Base-by-base conservation (phyloP, 2,888 invertebrate species). In the Cantharis nigra region DNA sequence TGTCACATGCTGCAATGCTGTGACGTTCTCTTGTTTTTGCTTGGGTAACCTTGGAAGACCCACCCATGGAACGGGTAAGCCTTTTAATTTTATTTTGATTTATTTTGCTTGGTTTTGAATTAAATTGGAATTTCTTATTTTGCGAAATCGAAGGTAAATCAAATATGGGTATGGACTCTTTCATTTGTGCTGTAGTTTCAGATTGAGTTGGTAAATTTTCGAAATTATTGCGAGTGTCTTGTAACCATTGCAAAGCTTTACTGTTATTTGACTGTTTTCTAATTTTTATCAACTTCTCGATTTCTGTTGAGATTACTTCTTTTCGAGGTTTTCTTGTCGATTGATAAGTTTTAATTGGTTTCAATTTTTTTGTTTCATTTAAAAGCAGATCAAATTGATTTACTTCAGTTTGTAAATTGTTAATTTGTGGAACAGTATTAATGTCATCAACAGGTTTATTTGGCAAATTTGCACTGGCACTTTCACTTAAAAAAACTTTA, bases 221-320 rank as follows among this genome's bases (percentile, higher is more conserved):
- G 73, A 85, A 85, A 74, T 76, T 80, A 72, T 86, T 84, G 64
- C 80, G 80, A 20, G 75, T 83, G 73, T 86, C 83, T 63, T 83
- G 81, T 49, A 86, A 77, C 86, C 86, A 86, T 23, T 11, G 9
- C 10, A 67, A n/a, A n/a, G 65, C n/a, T 67, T 67, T 67, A 14
- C 23, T 23, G n/a, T 49, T 49, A n/a, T 1, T n/a, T 49, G n/a
- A 49, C n/a, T n/a, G 49, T 7, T 49, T 49, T n/a, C n/a, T 49
- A n/a, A 4, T n/a, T 49, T n/a, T 49, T 9, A 49, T 7, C 2
- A n/a, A 5, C 49, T 49, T 49, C 7, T 49, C 49, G 7, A 49
- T 49, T 49, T 49, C 49, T 49, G 49, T 49, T 49, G n/a, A 7
- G n/a, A 33, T 16, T 9, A 14, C 28, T 63, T 75, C 72, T 26